Evolutionary conservation across 2,797 vertebrate species (phyloP), one percentile per base, ranked within the genome.

Genomic region (Erpetoichthys calabaricus): DNA sequence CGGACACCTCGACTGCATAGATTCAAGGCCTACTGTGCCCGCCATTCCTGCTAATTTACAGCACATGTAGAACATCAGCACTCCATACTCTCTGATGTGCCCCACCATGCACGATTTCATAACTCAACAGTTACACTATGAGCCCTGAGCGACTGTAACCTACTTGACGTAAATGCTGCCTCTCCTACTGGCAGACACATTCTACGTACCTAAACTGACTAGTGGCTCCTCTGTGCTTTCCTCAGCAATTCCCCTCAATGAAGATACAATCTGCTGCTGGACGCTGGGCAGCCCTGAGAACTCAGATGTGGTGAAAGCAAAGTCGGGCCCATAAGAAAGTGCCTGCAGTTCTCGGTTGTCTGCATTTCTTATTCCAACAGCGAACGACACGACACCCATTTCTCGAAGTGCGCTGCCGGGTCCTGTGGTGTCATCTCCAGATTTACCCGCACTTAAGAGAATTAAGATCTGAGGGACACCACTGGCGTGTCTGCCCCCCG

Each of bases 401-500:
- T 78, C 77, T 78, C 86, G 90, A 47, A 96, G 72, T 56, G 81
- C 69, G 58, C 68, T 67, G 0, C 89, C 83, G 55, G 89, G 85
- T n/a, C 73, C 79, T 65, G 64, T 78, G 57, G 93, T 76, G 1
- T 86, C 81, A 9, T 96, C 91, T 57, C 76, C 77, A 8, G 88
- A 93, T 7, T 73, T 70, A 65, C 84, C 82, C 6, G 84, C 81
- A 0, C 80, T 87, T 50, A 97, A 67, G 53, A 92, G 71, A 41
- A 97, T 80, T 61, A 94, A 73, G 58, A 96, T 82, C 72, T 94
- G 90, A 0, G 86, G 88, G 53, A 94, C 81, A 0, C 81, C 84
- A 53, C 92, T 80, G 0, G 76, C 72, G 61, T 85, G 73, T 69
- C 91, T 79, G 72, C 91, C 93, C n/a, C 91, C 90, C 0, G 72